Evolutionary conservation across 1,140 invertebrate species (phyloP), one percentile per base, ranked within the genome.

Genomic region (Steinernema feltiae): DNA sequence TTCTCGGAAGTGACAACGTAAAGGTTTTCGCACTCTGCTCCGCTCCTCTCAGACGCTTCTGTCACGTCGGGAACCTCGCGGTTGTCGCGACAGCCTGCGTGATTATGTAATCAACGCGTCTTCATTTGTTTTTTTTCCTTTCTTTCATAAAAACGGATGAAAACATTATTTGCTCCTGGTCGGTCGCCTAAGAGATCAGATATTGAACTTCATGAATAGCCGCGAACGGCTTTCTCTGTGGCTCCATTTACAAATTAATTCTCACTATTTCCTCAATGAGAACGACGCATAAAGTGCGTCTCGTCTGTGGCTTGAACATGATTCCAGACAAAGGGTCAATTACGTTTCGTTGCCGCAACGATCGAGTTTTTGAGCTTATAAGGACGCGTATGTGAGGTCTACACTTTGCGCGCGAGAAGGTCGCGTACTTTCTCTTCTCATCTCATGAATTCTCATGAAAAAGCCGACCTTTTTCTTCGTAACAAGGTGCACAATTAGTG

Each of bases 401-500:
- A n/a, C n/a, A 41, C 35, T 41, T 41, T 41, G 7, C 7, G 18
- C 35, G 35, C 35, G 7, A 18, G 35, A 41, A 41, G 35, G 35
- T 41, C 35, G 35, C 18, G 7, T 41, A 7, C 35, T 41, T 18
- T 41, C 35, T 41, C 35, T 41, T 41, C 35, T n/a, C n/a, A n/a
- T n/a, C 53, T 63, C 12, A 63, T 63, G 24, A 63, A 63, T 63
- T 63, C 24, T 27, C 12, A 63, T 63, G 53, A 27, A 63, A 63
- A 63, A 63, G 24, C 53, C 3, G 15, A 15, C 7, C 53, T 63
- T 63, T 63, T 21, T 63, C 53, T 7, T 63, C 7, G n/a, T n/a
- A n/a, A 46, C 41, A 63, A 12, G 53, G 53, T 63, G 53, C 53
- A 63, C 53, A 63, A 63, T 63, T 63, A 63, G 53, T 63, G 53